Percentiles rank a stretch among this genome's conserved stretches.
phyloP scores from a whole-genome alignment of 2,113 vertebrate genomes.

The Peromyscus californicus region DNA sequence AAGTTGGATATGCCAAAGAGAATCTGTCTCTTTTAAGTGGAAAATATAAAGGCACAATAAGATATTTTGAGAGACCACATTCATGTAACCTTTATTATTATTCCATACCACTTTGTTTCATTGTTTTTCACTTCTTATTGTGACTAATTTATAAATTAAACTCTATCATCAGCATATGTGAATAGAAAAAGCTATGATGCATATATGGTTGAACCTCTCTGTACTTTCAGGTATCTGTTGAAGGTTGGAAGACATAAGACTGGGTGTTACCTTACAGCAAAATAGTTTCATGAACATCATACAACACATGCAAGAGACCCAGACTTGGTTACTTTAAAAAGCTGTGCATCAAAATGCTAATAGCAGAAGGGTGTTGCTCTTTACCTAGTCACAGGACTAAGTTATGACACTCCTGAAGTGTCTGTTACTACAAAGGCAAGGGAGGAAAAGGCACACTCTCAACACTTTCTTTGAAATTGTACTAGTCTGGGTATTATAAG shows the following conservation, averaged over 20 bases:
- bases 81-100: neutral
- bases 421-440: neutral
- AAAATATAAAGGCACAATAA: neutral
- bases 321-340: constrained; percentile 9
- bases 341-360: neutral
- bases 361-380: neutral
- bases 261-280: neutral
- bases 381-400: constrained; percentile 26
- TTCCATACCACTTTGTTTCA: neutral
- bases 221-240: neutral
- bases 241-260: neutral
- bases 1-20: neutral
- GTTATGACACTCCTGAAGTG: neutral
- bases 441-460: neutral
- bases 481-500: constrained; percentile 27
- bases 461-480: constrained; percentile 16
- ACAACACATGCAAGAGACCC: constrained; percentile 1
- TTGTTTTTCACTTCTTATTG: neutral
- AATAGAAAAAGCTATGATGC: neutral
- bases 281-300: constrained; percentile 18
- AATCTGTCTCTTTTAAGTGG: neutral
- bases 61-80: neutral
- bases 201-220: neutral
- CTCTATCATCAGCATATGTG: neutral
- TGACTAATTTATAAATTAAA: constrained; percentile 5